These are phyloP conservation scores for Drosophila prolongata DNA, from an alignment of 2,888 invertebrate species.

Conservation along the genomic window DNA sequence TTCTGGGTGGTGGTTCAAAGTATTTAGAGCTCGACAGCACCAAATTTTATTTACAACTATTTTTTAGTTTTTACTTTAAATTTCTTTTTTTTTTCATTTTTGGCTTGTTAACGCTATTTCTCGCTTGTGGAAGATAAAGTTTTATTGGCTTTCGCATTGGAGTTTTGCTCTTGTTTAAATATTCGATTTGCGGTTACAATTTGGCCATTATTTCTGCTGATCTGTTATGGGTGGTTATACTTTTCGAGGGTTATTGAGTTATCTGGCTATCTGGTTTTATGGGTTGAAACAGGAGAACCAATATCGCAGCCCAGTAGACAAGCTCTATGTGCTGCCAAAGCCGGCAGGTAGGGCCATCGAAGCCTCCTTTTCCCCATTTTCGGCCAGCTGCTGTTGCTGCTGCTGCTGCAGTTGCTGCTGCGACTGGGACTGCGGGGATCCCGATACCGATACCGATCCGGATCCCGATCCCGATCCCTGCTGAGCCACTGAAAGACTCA, in stretches of 20 bases:
- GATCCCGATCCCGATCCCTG: slow-evolving; percentile 30
- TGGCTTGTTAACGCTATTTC: slow-evolving; percentile 30
- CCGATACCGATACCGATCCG: slow-evolving; percentile 27
- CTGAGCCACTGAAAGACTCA: slow-evolving; percentile 70
- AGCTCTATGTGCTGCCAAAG: slow-evolving; percentile 76
- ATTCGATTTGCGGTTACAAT: slow-evolving; percentile 30
- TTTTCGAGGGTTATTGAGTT: slow-evolving; percentile 27
- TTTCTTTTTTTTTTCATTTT: slow-evolving; percentile 12
- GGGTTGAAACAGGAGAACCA: slow-evolving; percentile 84
- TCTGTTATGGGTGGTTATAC: slow-evolving; percentile 12
- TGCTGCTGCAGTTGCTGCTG: slow-evolving; percentile 57
- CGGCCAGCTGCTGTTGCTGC: slow-evolving; percentile 83
- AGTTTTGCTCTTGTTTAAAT: slow-evolving; percentile 36
- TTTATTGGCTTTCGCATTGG: slow-evolving; percentile 35
- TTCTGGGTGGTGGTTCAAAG: slow-evolving; percentile 36
- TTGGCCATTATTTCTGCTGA: slow-evolving; percentile 28
- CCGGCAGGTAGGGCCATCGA: slow-evolving; percentile 52
- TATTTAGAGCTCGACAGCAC: slow-evolving; percentile 32
- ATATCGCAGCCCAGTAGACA: slow-evolving; percentile 84
- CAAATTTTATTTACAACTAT: slow-evolving; percentile 46
- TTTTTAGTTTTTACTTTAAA: slow-evolving; percentile 11
- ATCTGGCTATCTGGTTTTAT: slow-evolving; percentile 38
- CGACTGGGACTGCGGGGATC: slow-evolving; percentile 40
- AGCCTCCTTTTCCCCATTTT: slow-evolving; percentile 86
- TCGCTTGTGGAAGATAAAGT: slow-evolving; percentile 36